Base-by-base conservation (phyloP, 2,888 invertebrate genomes). In the Thereva nobilitata region DNA sequence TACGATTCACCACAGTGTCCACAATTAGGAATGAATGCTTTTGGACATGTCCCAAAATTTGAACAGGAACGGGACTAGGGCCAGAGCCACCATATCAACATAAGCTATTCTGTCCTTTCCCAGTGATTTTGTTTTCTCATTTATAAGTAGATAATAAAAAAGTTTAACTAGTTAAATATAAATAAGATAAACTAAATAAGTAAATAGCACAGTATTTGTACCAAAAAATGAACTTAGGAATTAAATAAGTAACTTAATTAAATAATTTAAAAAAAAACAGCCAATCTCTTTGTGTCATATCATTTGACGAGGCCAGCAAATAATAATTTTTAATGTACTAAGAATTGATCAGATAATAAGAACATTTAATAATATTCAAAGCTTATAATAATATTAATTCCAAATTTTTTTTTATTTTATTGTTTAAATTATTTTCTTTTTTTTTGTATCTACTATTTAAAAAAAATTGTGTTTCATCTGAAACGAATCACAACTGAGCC, bases 1-100 rank as follows among this genome's bases (percentile, higher is more conserved):
- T 93, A 92, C 77, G 93, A 93, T 76, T 75, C 76, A 68, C 76
- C 78, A 37, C 80, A 78, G 66, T 73, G 81, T 54, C 64, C 64
- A 5, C 64, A 54, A 49, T 74, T 77, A 5, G 78, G 77, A 9
- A 70, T 78, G 3, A 76, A 78, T 59, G 76, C 79, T 10, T 81
- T 81, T 71, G 79, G 78, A 70, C 80, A 79, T 72, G 78, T 79
- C 37, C 64, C 64, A 47, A 64, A 64, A 47, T 64, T 53, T 47
- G 64, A 64, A 12, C 23, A 23, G 54, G 79, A 81, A 68, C 78
- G 81, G 56, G 81, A 81, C 67, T 80, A 76, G 71, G 71, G 67
- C 50, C 12, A 10, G 35, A 6, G 34, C 23, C 23, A 50, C 23
- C 23, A 50, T 6, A n/a, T 10, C 10, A 50, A 34, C 35, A 6